A percentile compares a stretch with the other conserved stretches of the same genome.
phyloP scores from a whole-genome alignment of 2,888 invertebrate genomes.

The Metallyticus violacea region DNA sequence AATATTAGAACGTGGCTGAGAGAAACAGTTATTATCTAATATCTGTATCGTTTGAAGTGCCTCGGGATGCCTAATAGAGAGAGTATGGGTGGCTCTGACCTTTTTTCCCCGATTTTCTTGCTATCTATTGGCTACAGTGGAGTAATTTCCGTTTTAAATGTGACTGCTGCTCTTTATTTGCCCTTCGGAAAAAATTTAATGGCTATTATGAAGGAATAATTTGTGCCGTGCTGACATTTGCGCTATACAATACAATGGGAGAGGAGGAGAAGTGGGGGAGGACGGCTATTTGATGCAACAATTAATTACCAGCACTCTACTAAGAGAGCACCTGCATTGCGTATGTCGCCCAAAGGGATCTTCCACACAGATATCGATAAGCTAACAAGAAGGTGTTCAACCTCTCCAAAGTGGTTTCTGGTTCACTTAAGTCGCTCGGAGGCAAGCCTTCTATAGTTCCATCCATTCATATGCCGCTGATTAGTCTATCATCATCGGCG shows the following conservation, averaged over 20 bases:
- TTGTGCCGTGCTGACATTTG: constrained; percentile 17
- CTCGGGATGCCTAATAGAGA: neutral
- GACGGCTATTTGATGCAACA: neutral
- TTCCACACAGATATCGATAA: neutral
- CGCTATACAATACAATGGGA: neutral
- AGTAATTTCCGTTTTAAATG: neutral
- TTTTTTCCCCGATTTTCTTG: neutral
- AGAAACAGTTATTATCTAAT: no score
- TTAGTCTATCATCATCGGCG: neutral
- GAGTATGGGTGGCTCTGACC: neutral
- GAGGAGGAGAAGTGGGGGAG: neutral
- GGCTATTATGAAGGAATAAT: constrained; percentile 6
- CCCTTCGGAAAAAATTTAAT: constrained; percentile 12
- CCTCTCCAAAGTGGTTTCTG: neutral
- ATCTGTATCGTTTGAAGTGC: neutral
- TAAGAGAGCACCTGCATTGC: neutral
- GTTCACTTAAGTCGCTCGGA: neutral
- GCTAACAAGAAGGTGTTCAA: neutral
- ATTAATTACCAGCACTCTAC: neutral
- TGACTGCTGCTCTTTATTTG: constrained; percentile 14
- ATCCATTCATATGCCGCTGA: no score
- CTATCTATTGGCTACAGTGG: neutral
- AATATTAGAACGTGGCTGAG: no score
- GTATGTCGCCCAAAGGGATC: neutral
- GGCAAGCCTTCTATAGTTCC: neutral